These are phyloP conservation scores for Grantiella picta DNA, from an alignment of 2,113 vertebrate genomes.

Conservation along the genomic window DNA sequence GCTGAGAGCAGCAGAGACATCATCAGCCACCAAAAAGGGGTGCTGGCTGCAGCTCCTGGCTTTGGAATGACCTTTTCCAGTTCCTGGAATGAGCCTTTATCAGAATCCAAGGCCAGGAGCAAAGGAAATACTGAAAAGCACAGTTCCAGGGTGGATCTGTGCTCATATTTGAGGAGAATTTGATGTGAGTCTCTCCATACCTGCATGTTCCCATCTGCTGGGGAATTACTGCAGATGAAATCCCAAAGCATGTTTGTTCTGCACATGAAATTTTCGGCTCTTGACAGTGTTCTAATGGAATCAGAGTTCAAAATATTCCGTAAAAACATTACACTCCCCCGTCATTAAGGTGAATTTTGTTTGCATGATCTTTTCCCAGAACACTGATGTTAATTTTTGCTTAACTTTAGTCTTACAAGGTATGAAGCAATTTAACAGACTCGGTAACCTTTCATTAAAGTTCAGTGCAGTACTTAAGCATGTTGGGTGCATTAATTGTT, in stretches of 20 bases:
- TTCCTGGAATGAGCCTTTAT: neutral
- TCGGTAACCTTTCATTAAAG: conserved; percentile 79
- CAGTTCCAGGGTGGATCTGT: neutral
- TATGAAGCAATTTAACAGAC: conserved; percentile 74
- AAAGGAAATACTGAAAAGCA: neutral
- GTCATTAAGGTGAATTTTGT: conserved; percentile 68
- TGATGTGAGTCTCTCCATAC: rapidly evolving
- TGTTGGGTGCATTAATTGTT: conserved; percentile 77
- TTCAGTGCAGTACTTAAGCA: conserved; percentile 71
- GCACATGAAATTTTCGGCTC: neutral
- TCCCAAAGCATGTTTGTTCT: neutral
- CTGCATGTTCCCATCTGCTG: rapidly evolving
- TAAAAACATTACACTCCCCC: conserved; percentile 65
- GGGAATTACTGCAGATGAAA: neutral
- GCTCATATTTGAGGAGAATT: neutral
- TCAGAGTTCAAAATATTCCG: conserved; percentile 52
- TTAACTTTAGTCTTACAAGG: conserved; percentile 73
- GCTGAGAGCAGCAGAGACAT: neutral
- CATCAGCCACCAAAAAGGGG: neutral
- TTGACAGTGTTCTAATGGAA: conserved; percentile 54
- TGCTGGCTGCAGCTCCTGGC: neutral
- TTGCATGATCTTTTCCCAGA: conserved; percentile 67
- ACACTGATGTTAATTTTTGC: conserved; percentile 76
- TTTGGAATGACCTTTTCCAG: neutral
- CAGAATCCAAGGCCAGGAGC: neutral